A percentile compares a stretch with the other conserved stretches of the same genome.
Evolutionary conservation across 1,140 invertebrate genomes (phyloP).

Genomic region (Pseudomyrmex concolor): DNA sequence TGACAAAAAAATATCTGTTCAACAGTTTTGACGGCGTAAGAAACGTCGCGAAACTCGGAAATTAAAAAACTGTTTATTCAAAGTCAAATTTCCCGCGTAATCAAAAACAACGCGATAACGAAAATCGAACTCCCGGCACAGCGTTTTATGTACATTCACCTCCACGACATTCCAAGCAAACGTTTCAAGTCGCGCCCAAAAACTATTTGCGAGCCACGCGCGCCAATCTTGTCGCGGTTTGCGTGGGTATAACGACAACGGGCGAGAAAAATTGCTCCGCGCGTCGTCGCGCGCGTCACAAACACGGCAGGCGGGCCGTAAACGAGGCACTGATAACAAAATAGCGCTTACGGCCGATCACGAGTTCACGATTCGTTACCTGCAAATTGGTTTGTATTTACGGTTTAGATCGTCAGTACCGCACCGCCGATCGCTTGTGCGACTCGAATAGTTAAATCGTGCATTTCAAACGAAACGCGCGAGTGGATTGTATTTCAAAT

Average conservation of each 20-base stretch:
- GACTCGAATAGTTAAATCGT: slow-evolving; percentile 58
- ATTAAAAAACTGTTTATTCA: not conserved
- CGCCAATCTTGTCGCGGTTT: slow-evolving; percentile 4
- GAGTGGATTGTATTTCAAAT: slow-evolving; percentile 56
- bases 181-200: not conserved
- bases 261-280: slow-evolving; percentile 47
- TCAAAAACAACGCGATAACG: not conserved
- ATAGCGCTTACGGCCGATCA: slow-evolving; percentile 49
- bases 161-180: no score
- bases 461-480: slow-evolving; percentile 54
- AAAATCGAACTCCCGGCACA: not conserved
- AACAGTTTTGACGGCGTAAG: not conserved
- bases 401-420: slow-evolving; percentile 19
- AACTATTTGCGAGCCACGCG: not conserved
- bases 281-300: slow-evolving; percentile 24
- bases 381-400: slow-evolving; percentile 60
- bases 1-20: not conserved
- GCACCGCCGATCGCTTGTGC: slow-evolving; percentile 35
- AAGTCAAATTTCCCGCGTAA: not conserved
- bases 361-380: slow-evolving; percentile 60
- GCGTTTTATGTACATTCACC: not conserved
- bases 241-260: slow-evolving; percentile 3
- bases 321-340: slow-evolving; percentile 57
- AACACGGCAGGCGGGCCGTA: slow-evolving; percentile 30
- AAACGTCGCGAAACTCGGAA: not conserved